phyloP scores from a whole-genome alignment of 2,888 invertebrate genomes.

The Cacoxenus indagator region DNA sequence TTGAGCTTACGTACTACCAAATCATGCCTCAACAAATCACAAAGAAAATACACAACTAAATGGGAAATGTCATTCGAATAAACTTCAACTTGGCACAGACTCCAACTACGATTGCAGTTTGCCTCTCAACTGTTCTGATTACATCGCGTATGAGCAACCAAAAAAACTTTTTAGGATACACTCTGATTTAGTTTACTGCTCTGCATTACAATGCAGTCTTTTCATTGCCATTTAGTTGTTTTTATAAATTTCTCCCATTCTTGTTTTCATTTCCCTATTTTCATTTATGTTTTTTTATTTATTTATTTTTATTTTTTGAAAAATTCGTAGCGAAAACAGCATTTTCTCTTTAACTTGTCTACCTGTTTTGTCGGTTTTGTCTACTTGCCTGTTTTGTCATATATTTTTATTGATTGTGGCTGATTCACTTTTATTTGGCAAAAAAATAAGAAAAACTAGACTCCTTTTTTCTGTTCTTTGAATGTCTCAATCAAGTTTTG shows the following conservation, averaged over 20 bases:
- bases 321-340: too few relatives aligned
- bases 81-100: not conserved
- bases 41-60: not conserved
- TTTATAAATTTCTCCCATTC: not conserved
- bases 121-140: not conserved
- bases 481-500: not conserved
- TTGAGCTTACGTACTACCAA: not conserved
- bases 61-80: not conserved
- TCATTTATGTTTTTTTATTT: too few relatives aligned
- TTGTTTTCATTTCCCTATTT: not conserved
- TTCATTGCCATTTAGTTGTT: constrained; percentile 6
- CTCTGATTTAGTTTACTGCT: not conserved
- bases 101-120: not conserved
- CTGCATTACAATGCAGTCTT: constrained; percentile 1
- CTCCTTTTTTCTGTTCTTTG: not conserved
- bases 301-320: too few relatives aligned
- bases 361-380: not conserved
- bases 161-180: too few relatives aligned
- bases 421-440: not conserved
- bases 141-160: not conserved
- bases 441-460: not conserved
- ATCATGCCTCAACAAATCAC: not conserved
- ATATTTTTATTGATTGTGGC: not conserved
- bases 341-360: not conserved
- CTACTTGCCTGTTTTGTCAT: not conserved